phyloP scores from a whole-genome alignment of 1,140 invertebrate species.

The Diorhabda carinulata region DNA sequence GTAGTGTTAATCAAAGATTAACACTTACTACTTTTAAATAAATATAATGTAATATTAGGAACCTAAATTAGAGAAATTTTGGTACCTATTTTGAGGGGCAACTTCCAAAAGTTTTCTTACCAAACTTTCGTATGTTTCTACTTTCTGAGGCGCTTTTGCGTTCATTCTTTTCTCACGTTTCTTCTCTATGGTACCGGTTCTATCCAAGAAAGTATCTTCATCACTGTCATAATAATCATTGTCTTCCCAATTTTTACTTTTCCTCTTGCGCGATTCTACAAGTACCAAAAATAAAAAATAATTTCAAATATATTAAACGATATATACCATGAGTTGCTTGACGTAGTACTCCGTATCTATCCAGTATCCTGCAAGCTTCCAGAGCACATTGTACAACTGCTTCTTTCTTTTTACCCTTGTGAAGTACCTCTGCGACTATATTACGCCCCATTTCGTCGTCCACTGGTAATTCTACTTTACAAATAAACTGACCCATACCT shows the following conservation, averaged over 20 bases:
- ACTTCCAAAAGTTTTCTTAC: conserved; percentile 46
- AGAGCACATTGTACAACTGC: conserved; percentile 88
- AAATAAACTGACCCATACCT: conserved; percentile 71
- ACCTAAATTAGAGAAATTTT: too few relatives aligned
- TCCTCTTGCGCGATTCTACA: conserved; percentile 63
- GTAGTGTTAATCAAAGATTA: too few relatives aligned
- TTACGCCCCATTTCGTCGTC: conserved; percentile 70
- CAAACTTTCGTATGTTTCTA: conserved; percentile 78
- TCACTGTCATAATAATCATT: conserved; percentile 96
- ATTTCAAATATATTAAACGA: not conserved
- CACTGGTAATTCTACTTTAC: conserved; percentile 67
- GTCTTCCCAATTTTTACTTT: conserved; percentile 76
- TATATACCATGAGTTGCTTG: conserved; percentile 69
- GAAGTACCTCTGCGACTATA: conserved; percentile 77
- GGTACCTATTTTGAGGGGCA: too few relatives aligned
- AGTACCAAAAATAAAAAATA: conserved; percentile 16
- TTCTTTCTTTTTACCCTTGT: conserved; percentile 93
- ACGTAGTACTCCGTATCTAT: conserved; percentile 73
- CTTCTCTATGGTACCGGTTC: conserved; percentile 88
- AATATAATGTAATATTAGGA: too few relatives aligned
- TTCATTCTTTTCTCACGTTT: conserved; percentile 79
- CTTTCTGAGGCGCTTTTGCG: conserved; percentile 57
- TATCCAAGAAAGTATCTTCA: conserved; percentile 92
- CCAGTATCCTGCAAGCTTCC: conserved; percentile 89
- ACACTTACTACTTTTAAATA: too few relatives aligned